Conservation (phyloP, 2,797 vertebrate genomes). For the Mormyrus proboscirostris region DNA sequence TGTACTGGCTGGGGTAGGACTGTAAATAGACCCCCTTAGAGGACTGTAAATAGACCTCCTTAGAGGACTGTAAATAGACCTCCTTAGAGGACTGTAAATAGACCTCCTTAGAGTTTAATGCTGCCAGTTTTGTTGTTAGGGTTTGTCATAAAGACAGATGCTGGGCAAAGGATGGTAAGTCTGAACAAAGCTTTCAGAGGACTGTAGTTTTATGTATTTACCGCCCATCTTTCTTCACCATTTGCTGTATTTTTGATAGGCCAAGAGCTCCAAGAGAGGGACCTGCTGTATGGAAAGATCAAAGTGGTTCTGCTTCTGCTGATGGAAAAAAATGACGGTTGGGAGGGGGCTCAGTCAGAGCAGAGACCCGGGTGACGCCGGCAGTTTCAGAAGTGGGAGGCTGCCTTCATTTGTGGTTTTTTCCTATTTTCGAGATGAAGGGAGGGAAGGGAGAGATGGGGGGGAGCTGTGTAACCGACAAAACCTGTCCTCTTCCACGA, state of each 20-base stretch:
- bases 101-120: neutral
- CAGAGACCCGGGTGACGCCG: neutral
- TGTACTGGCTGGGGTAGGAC: neutral
- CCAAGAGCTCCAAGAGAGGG: neutral
- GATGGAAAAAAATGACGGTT: neutral
- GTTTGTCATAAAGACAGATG: neutral
- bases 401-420: neutral
- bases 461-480: neutral
- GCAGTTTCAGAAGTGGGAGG: neutral
- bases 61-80: neutral
- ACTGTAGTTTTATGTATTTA: neutral
- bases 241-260: neutral
- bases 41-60: neutral
- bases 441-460: neutral
- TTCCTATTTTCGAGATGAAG: neutral
- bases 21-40: neutral
- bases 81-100: neutral
- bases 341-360: neutral
- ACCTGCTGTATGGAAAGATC: neutral
- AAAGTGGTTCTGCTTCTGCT: neutral
- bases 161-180: neutral
- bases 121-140: neutral
- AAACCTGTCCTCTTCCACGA: neutral
- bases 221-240: neutral
- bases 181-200: neutral